Conservation (phyloP, 2,113 vertebrate genomes). For the Xiphophorus couchianus region DNA sequence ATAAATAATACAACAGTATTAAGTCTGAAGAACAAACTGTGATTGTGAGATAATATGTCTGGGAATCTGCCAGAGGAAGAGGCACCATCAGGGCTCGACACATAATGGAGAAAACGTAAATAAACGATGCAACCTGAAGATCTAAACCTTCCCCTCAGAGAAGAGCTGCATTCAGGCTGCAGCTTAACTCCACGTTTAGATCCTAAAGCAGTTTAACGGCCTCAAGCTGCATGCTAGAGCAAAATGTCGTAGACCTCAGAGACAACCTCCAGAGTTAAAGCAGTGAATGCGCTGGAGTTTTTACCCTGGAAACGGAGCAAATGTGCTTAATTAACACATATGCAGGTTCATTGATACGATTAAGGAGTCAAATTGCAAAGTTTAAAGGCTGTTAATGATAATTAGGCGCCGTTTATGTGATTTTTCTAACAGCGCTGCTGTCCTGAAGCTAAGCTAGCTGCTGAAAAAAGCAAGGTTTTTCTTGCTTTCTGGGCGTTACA, state of each 20-base stretch:
- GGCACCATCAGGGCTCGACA: too few species aligned
- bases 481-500: constrained; percentile 33
- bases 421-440: constrained; percentile 24
- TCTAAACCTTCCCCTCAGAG: background rate
- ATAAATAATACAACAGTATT: too few species aligned
- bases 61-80: background rate
- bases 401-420: constrained; percentile 26
- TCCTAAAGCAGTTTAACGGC: background rate
- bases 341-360: constrained; percentile 1
- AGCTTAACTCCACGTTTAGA: background rate
- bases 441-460: constrained; percentile 44
- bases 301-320: too few species aligned
- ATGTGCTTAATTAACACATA: constrained; percentile 22
- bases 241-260: background rate
- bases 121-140: background rate
- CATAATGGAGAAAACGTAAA: background rate
- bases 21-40: too few species aligned
- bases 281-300: too few species aligned
- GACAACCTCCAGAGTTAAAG: background rate
- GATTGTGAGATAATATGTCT: background rate
- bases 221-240: background rate
- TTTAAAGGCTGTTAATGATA: constrained; percentile 1
- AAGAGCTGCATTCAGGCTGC: background rate
- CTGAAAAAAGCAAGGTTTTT: constrained; percentile 2
- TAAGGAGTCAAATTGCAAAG: constrained; percentile 40